Evolutionary conservation across 2,888 invertebrate species (phyloP).

Genomic region (Amiota mariae): DNA sequence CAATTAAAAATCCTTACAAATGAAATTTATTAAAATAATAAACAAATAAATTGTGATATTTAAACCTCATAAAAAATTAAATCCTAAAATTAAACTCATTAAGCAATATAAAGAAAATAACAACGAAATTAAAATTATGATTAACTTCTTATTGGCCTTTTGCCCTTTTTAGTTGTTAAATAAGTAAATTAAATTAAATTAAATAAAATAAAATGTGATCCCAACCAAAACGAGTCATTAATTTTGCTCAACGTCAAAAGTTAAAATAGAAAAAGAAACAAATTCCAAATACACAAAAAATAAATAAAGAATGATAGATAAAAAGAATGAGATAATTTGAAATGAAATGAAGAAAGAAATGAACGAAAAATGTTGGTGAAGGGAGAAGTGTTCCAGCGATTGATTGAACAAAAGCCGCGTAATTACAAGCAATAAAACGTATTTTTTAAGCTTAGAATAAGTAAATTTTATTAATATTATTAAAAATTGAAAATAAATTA

Average conservation of each 20-base stretch:
- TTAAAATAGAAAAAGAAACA: too few species aligned
- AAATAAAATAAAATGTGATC: slow-evolving; percentile 32
- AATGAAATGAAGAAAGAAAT: slow-evolving; percentile 35
- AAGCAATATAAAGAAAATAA: slow-evolving; percentile 7
- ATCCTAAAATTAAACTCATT: slow-evolving; percentile 6
- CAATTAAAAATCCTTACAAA: too few species aligned
- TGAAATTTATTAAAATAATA: neutral
- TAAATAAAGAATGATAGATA: slow-evolving; percentile 35
- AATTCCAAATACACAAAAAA: too few species aligned
- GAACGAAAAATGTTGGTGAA: slow-evolving; percentile 11
- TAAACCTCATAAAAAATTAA: neutral
- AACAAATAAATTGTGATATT: slow-evolving; percentile 14
- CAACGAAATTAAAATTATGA: slow-evolving; percentile 43
- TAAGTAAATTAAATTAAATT: slow-evolving; percentile 33
- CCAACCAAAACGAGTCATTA: neutral
- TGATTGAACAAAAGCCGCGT: slow-evolving; percentile 67
- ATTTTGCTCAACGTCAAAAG: neutral
- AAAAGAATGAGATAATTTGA: slow-evolving; percentile 32
- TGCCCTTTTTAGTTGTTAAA: slow-evolving; percentile 39
- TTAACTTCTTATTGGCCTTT: slow-evolving; percentile 20
- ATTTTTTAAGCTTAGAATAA: slow-evolving; percentile 52
- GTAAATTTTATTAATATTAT: too few species aligned
- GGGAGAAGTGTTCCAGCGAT: slow-evolving; percentile 51
- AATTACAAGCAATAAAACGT: slow-evolving; percentile 74
- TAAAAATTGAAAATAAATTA: slow-evolving; percentile 5